Evolutionary conservation across 2,113 vertebrate genomes (phyloP).

Genomic region (Mesembrinibis cayennensis): DNA sequence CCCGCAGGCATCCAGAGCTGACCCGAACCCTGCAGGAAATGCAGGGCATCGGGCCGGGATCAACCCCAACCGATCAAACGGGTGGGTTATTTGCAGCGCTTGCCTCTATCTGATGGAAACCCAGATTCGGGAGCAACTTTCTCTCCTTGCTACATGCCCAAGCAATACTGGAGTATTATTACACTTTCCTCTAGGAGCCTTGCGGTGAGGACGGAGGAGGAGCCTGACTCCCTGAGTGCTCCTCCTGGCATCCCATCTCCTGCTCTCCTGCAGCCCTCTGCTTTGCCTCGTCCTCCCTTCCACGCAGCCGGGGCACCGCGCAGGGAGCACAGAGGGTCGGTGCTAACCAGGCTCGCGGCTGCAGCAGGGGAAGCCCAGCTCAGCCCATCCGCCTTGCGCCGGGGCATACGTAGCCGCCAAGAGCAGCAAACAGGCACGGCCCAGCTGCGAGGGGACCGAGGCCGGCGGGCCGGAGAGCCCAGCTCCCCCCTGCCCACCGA

Average conservation of each 20-base stretch:
- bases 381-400: accelerated
- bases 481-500: background rate
- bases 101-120: background rate
- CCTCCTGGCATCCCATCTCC: background rate
- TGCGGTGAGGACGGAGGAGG: background rate
- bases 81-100: background rate
- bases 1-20: background rate
- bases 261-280: background rate
- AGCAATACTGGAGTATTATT: accelerated
- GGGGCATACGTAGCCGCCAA: accelerated
- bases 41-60: background rate
- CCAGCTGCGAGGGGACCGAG: background rate
- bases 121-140: background rate
- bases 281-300: background rate
- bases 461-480: accelerated
- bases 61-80: background rate
- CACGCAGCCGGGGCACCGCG: background rate
- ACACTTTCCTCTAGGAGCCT: background rate
- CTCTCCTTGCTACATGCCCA: background rate
- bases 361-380: background rate
- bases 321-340: background rate
- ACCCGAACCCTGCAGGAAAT: background rate
- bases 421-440: background rate
- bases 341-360: background rate
- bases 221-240: background rate